Base-by-base conservation (phyloP, 2,113 vertebrate genomes). In the Entomyzon cyanotis region DNA sequence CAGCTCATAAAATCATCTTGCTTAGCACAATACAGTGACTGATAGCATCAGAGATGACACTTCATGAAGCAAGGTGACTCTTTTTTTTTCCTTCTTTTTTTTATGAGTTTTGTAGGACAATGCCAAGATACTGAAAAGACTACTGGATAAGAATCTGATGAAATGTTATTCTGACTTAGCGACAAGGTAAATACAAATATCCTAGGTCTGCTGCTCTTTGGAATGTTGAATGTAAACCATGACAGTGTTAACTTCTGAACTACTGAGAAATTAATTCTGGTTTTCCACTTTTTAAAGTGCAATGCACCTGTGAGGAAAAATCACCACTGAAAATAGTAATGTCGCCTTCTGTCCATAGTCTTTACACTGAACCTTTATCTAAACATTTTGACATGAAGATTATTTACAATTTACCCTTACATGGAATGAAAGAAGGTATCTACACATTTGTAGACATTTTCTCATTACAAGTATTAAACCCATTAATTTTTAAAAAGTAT, bases 1-100 rank as follows among this genome's bases (percentile, higher is more conserved):
- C 69, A 97, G 95, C 90, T 96, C 96, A 96, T 98, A 98, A 98
- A 98, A 97, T 96, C 96, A 97, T 91, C 95, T 97, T 97, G 84
- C 91, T 94, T 97, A 95, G 96, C 87, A 96, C 90, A 96, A 58
- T 93, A 87, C 82, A 94, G 56, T 96, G 92, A 97, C 91, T 97
- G 91, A 97, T 97, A 97, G 91, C 89, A 94, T 94, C 82, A 93
- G 86, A 96, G 91, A 94, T 95, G 90, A 97, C 81, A 97, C 67
- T 96, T 94, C 84, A 79, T 78, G 84, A 93, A 97, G 94, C 91
- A 98, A 98, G 97, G 98, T 98, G 96, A 98, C 97, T 97, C 58
- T 84, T 94, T 92, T 87, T 46, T 33, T 59, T 30, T 3, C 1
- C 5, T 9, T 9, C 1, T 11, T 39, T 37, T 42, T 92, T 94